A percentile compares a stretch with the other conserved stretches of the same genome.
These are phyloP conservation scores for Ceriagrion tenellum DNA, from an alignment of 2,888 invertebrate genomes.

Conservation along the genomic window DNA sequence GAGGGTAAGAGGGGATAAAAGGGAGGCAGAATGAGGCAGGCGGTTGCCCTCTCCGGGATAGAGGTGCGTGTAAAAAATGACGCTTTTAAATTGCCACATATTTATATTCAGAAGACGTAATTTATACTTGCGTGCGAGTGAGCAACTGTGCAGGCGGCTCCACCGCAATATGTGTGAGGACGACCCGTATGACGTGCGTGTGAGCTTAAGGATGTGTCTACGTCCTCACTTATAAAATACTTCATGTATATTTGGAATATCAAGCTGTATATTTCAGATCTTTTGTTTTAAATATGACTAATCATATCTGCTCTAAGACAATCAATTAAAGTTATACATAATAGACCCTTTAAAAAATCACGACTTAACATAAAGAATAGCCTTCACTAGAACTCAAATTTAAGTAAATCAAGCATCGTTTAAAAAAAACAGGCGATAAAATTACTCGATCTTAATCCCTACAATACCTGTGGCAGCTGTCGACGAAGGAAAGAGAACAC, in stretches of 20 bases:
- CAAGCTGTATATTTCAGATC: no score
- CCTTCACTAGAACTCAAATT: no score
- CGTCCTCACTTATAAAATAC: not conserved
- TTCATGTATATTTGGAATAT: not conserved
- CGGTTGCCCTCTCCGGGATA: not conserved
- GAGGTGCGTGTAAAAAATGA: slow-evolving; percentile 46
- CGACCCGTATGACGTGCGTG: not conserved
- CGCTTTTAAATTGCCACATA: slow-evolving; percentile 46
- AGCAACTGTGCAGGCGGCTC: not conserved
- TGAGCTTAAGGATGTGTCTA: not conserved
- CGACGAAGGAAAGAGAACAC: no score
- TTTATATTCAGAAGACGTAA: slow-evolving; percentile 43
- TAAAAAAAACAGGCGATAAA: no score
- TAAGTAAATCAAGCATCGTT: no score
- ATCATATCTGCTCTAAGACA: no score
- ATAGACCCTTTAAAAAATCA: no score
- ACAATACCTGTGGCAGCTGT: no score
- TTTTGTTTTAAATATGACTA: no score
- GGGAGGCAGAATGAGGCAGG: not conserved
- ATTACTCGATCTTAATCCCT: no score
- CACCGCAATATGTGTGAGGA: not conserved
- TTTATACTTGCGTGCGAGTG: slow-evolving; percentile 21
- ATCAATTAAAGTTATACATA: no score
- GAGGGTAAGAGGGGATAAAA: not conserved
- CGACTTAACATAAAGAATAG: no score